Conservation (phyloP, 2,797 vertebrate genomes). For the Cryptoblepharus egeriae region DNA sequence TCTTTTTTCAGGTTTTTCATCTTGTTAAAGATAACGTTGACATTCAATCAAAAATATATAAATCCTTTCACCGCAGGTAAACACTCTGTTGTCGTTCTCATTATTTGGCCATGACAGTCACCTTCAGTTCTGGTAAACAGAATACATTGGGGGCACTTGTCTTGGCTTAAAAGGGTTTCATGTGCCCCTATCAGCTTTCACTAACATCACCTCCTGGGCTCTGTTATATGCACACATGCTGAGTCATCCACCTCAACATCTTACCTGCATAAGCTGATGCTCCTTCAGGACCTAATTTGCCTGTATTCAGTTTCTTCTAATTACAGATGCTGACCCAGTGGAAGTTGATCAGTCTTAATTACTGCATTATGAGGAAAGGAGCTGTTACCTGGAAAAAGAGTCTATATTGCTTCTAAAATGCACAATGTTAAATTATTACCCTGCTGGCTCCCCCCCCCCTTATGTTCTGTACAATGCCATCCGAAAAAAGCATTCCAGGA, state of each 20-base stretch:
- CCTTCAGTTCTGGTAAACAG: not conserved
- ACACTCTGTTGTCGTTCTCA: not conserved
- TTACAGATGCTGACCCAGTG: constrained; percentile 52
- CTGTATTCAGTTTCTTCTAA: constrained; percentile 54
- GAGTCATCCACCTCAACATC: constrained; percentile 9
- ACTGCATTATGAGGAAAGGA: constrained; percentile 42
- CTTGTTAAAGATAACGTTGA: not conserved
- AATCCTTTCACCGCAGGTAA: not conserved
- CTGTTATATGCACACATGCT: not conserved
- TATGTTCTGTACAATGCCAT: not conserved
- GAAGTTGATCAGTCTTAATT: constrained; percentile 64
- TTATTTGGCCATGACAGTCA: constrained; percentile 18
- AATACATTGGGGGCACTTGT: not conserved
- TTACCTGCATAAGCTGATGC: not conserved
- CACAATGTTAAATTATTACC: constrained; percentile 6
- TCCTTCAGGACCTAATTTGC: constrained; percentile 51
- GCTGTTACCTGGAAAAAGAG: constrained; percentile 16
- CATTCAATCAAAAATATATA: not conserved
- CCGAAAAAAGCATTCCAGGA: not conserved
- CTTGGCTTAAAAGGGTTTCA: not conserved
- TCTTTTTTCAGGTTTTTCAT: not conserved
- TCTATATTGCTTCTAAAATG: constrained; percentile 24
- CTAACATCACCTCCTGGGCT: not conserved
- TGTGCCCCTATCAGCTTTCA: not conserved
- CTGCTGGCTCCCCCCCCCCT: no score